Percentiles rank a stretch among this genome's conserved stretches.
phyloP scores from a whole-genome alignment of 1,140 invertebrate species.

The Drosophila teissieri region DNA sequence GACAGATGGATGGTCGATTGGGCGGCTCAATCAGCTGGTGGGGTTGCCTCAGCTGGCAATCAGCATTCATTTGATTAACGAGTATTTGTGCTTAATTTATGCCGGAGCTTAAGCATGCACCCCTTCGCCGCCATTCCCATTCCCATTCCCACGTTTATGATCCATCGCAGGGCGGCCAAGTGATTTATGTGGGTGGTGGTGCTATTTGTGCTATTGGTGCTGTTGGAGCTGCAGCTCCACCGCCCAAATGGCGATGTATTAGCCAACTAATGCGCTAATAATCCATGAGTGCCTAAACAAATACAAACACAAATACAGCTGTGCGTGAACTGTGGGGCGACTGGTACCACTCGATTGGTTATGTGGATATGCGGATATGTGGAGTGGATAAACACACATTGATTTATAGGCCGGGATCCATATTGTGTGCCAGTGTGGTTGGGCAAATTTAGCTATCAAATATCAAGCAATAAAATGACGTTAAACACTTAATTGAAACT shows the following conservation, averaged over 20 bases:
- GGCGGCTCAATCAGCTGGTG: conserved; percentile 9
- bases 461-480: conserved; percentile 74
- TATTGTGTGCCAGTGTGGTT: conserved; percentile 24
- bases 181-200: conserved; percentile 62
- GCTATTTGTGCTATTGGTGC: conserved; percentile 5
- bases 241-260: conserved; percentile 60
- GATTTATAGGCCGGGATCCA: conserved; percentile 63
- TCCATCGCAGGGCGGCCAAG: conserved; percentile 60
- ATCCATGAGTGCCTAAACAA: conserved; percentile 77
- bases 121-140: conserved; percentile 1
- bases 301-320: conserved; percentile 64
- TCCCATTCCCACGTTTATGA: conserved; percentile 48
- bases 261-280: conserved; percentile 79
- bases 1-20: conserved; percentile 13
- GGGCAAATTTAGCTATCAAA: conserved; percentile 66
- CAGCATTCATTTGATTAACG: conserved; percentile 79
- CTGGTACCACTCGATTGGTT: conserved; percentile 4
- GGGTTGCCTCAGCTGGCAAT: conserved; percentile 24
- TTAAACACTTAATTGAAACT: conserved; percentile 82
- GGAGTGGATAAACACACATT: conserved; percentile 57
- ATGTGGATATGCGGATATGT: conserved; percentile 9
- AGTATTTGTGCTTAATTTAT: conserved; percentile 78
- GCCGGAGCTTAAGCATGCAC: conserved; percentile 53
- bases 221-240: conserved; percentile 11
- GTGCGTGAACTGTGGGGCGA: conserved; percentile 10